Percentiles rank a stretch among this genome's conserved stretches.
These are phyloP conservation scores for Eupithecia exiguata DNA, from an alignment of 2,888 invertebrate species.

Conservation along the genomic window DNA sequence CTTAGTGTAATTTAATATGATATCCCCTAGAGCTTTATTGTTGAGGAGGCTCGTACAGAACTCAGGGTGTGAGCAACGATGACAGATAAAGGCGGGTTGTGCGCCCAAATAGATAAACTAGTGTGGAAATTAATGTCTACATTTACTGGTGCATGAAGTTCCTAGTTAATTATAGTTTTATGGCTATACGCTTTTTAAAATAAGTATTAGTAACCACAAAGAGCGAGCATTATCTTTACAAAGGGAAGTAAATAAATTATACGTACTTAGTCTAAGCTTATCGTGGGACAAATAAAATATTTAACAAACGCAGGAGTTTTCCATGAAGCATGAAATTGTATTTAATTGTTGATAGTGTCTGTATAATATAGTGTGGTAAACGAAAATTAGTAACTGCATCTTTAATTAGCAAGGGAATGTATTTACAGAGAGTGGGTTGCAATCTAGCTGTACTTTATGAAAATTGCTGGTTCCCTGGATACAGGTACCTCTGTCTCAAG, in stretches of 20 bases:
- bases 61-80: conserved; percentile 70
- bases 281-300: conserved; percentile 67
- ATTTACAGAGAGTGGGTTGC: conserved; percentile 39
- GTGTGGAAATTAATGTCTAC: conserved; percentile 84
- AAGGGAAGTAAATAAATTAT: conserved; percentile 80
- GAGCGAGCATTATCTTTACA: conserved; percentile 78
- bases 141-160: conserved; percentile 84
- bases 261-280: conserved; percentile 65
- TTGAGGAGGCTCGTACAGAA: conserved; percentile 65
- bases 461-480: conserved; percentile 37
- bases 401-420: conserved; percentile 41
- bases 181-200: conserved; percentile 79
- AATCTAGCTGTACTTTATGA: conserved; percentile 39
- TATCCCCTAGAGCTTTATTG: conserved; percentile 50
- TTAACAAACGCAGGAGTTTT: conserved; percentile 68
- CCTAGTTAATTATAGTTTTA: conserved; percentile 82
- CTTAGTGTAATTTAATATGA: conserved; percentile 52
- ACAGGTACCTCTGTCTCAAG: conserved; percentile 34
- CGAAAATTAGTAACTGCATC: conserved; percentile 40
- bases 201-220: conserved; percentile 77
- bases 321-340: conserved; percentile 69
- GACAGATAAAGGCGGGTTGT: conserved; percentile 83
- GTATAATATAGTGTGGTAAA: conserved; percentile 34
- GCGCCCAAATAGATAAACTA: conserved; percentile 84
- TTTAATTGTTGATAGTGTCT: conserved; percentile 52